Evolutionary conservation across 2,888 invertebrate genomes (phyloP).

Genomic region (Ectemnius lituratus): DNA sequence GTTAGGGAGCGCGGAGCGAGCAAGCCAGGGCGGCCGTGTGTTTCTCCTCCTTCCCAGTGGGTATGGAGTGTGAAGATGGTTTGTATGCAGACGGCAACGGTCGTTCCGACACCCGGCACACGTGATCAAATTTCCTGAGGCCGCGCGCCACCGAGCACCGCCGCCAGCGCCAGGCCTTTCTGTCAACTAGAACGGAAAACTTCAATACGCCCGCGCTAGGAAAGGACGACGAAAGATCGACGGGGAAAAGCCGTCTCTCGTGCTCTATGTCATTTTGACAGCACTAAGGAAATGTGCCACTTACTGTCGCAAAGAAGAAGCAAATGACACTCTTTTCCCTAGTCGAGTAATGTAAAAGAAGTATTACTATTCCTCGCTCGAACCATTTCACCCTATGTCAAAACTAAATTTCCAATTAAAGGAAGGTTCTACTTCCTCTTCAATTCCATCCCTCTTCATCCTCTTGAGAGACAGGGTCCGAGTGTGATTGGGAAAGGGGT

Average conservation of each 20-base stretch:
- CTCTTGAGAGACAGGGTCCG: too few relatives aligned
- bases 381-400: too few relatives aligned
- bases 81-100: constrained; percentile 71
- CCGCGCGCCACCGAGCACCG: constrained; percentile 21
- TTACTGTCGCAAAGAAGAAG: constrained; percentile 19
- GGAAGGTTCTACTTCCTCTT: constrained; percentile 2
- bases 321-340: constrained; percentile 1
- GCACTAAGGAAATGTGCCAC: constrained; percentile 25
- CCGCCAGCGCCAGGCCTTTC: constrained; percentile 42
- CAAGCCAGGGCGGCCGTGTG: too few relatives aligned
- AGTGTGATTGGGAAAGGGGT: background rate
- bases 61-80: constrained; percentile 59
- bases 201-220: constrained; percentile 41
- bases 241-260: background rate
- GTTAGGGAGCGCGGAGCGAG: constrained; percentile 42
- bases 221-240: background rate
- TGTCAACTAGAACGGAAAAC: constrained; percentile 56
- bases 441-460: constrained; percentile 7
- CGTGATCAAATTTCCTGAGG: constrained; percentile 71
- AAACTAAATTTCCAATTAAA: constrained; percentile 2
- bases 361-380: too few relatives aligned
- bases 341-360: background rate
- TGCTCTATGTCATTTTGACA: constrained; percentile 27
- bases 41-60: background rate
- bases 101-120: constrained; percentile 71